Evolutionary conservation across 2,797 vertebrate species (phyloP).

Genomic region (Enteromius viviparus): DNA sequence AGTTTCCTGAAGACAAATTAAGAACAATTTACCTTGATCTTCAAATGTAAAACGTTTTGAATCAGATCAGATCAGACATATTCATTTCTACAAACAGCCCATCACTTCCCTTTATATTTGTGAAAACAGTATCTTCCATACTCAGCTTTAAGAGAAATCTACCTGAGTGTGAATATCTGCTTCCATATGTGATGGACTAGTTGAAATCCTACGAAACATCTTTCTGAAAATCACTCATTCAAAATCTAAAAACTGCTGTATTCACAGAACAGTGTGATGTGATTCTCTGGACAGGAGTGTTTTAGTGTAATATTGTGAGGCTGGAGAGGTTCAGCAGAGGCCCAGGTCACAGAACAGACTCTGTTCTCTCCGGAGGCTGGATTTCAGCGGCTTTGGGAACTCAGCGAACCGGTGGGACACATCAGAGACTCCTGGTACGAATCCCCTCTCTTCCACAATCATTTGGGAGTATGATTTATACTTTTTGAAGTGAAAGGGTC

Average conservation of each 20-base stretch:
- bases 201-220: neutral
- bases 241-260: neutral
- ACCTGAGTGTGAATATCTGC: neutral
- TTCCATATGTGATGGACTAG: neutral
- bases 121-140: neutral
- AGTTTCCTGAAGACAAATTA: too few relatives aligned
- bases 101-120: neutral
- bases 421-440: slow-evolving; percentile 78
- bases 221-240: neutral
- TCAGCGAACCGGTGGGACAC: slow-evolving; percentile 77
- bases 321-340: slow-evolving; percentile 51
- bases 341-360: slow-evolving; percentile 67
- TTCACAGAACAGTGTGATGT: neutral
- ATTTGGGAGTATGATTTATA: slow-evolving; percentile 90
- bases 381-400: slow-evolving; percentile 78
- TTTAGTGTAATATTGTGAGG: slow-evolving; percentile 2
- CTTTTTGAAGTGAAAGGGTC: slow-evolving; percentile 87
- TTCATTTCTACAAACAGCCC: neutral
- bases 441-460: slow-evolving; percentile 73
- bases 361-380: slow-evolving; percentile 71
- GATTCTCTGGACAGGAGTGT: neutral
- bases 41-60: too few relatives aligned
- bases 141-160: neutral
- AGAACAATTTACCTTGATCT: too few relatives aligned
- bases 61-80: neutral